Evolutionary conservation across 2,888 invertebrate genomes (phyloP).

Genomic region (Geophilus truncorum): DNA sequence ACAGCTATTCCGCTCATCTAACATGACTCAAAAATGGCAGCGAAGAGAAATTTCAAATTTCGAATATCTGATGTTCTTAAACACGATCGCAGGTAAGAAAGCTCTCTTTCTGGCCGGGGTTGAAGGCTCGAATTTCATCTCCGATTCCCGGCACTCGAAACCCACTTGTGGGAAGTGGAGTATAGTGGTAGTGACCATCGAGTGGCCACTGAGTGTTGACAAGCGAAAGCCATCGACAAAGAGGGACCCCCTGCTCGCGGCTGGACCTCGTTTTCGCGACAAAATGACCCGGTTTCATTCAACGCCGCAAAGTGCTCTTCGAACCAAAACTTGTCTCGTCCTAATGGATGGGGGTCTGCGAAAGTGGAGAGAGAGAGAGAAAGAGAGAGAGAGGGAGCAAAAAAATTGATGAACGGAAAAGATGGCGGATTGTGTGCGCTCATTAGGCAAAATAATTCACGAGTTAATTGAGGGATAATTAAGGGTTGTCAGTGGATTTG

Average conservation of each 20-base stretch:
- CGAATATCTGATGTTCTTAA: constrained; percentile 99
- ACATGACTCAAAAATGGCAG: constrained; percentile 99
- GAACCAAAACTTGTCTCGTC: background rate
- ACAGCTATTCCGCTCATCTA: constrained; percentile 97
- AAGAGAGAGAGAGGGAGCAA: background rate
- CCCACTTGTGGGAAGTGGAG: background rate
- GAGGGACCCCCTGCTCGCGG: background rate
- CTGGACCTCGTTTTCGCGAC: background rate
- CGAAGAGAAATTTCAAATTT: constrained; percentile 98
- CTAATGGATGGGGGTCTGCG: too few species aligned
- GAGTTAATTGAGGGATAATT: background rate
- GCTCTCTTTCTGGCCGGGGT: background rate
- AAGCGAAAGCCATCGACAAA: background rate
- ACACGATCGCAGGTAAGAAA: constrained; percentile 88
- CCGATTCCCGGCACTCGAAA: background rate
- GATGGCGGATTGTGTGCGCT: background rate
- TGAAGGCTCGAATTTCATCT: background rate
- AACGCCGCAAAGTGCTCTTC: background rate
- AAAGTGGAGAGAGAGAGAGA: background rate
- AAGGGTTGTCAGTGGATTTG: background rate
- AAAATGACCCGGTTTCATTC: background rate
- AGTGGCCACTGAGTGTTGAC: constrained; percentile 12
- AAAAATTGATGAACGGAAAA: background rate
- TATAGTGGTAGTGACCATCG: background rate
- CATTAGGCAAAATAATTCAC: background rate